Percentiles rank a stretch among this genome's conserved stretches.
Conservation (phyloP, 35 echinoderm and acorn worm genomes). For the Holothuria glaberrima region DNA sequence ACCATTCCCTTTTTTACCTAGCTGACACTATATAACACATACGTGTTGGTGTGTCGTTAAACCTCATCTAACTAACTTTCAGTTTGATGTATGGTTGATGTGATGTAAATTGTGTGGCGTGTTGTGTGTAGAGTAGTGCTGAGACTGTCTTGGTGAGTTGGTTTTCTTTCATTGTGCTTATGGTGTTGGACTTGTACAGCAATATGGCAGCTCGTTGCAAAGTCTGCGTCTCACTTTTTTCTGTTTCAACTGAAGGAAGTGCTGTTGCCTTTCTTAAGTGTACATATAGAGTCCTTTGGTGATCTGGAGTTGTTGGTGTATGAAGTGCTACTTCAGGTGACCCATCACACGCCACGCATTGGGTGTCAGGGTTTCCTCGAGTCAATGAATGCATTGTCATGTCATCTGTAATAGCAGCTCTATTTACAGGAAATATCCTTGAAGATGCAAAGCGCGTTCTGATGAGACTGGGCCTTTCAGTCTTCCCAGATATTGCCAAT, state of each 20-base stretch:
- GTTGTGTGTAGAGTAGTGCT: too few relatives aligned
- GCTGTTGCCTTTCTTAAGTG: constrained; percentile 13
- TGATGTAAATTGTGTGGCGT: too few relatives aligned
- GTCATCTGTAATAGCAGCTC: constrained; percentile 29
- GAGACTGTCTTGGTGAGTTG: not conserved
- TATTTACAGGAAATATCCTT: not conserved
- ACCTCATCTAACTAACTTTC: too few relatives aligned
- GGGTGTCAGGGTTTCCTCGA: not conserved
- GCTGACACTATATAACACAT: too few relatives aligned
- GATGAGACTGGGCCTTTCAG: not conserved
- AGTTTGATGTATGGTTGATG: too few relatives aligned
- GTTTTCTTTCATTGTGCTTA: constrained; percentile 20
- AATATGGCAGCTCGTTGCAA: constrained; percentile 23
- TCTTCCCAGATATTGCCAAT: constrained; percentile 50
- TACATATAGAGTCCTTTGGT: not conserved
- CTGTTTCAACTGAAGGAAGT: not conserved
- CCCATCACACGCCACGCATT: too few relatives aligned
- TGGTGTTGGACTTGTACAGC: constrained; percentile 1
- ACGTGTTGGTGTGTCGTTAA: too few relatives aligned
- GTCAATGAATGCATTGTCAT: not conserved
- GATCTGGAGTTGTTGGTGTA: constrained; percentile 47
- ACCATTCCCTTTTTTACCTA: too few relatives aligned
- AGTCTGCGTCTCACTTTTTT: constrained; percentile 11
- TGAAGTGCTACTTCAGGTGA: not conserved
- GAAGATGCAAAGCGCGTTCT: constrained; percentile 8